These are phyloP conservation scores for Zaprionus inermis DNA, from an alignment of 1,140 invertebrate genomes.

Conservation along the genomic window DNA sequence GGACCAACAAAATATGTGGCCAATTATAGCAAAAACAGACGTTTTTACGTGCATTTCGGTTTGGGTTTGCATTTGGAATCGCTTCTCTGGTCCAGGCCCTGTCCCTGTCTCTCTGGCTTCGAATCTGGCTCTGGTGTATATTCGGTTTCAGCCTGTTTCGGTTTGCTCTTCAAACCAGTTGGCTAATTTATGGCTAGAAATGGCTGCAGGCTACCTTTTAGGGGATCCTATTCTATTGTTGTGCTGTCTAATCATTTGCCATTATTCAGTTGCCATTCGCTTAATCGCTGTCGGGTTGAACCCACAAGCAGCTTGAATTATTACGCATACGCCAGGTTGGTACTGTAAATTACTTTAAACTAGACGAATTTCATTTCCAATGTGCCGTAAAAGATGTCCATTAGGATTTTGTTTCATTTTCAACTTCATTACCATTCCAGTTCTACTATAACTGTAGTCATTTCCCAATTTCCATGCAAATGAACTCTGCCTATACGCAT, in stretches of 20 bases:
- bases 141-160: slow-evolving; percentile 31
- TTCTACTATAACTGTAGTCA: not conserved
- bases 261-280: slow-evolving; percentile 52
- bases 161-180: slow-evolving; percentile 23
- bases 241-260: slow-evolving; percentile 62
- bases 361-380: not conserved
- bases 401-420: not conserved
- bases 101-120: not conserved
- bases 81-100: not conserved
- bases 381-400: not conserved
- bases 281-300: slow-evolving; percentile 31
- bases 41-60: slow-evolving; percentile 71
- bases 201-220: slow-evolving; percentile 44
- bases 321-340: slow-evolving; percentile 32
- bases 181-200: slow-evolving; percentile 72
- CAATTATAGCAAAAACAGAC: slow-evolving; percentile 82
- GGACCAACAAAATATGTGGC: slow-evolving; percentile 76
- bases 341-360: slow-evolving; percentile 26
- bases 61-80: slow-evolving; percentile 17
- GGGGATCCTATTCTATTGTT: slow-evolving; percentile 8
- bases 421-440: not conserved
- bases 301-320: slow-evolving; percentile 10
- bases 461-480: not conserved
- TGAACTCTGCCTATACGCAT: not conserved
- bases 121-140: not conserved